These are phyloP conservation scores for Agrilus planipennis DNA, from an alignment of 1,140 invertebrate genomes.

Conservation along the genomic window DNA sequence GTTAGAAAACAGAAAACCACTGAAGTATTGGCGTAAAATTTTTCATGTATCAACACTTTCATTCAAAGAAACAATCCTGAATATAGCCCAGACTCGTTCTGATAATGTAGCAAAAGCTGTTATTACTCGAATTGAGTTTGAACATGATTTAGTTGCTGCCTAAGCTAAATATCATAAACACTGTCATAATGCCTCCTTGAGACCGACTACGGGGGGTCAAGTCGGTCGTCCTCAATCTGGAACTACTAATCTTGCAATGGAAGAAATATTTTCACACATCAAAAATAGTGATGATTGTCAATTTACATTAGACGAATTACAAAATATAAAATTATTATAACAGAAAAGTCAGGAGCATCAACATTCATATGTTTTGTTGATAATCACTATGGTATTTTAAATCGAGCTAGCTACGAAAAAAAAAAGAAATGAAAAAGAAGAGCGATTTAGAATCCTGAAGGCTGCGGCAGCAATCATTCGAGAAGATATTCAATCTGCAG, in stretches of 20 bases:
- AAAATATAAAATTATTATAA: constrained; percentile 11
- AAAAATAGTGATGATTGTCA: constrained; percentile 11
- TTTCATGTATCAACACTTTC: constrained; percentile 18
- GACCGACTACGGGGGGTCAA: constrained; percentile 23
- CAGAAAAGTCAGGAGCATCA: constrained; percentile 1
- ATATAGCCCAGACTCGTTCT: constrained; percentile 20
- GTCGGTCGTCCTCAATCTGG: constrained; percentile 28
- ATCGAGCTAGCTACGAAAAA: no score
- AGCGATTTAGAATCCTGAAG: constrained; percentile 16
- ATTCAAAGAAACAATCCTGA: constrained; percentile 21
- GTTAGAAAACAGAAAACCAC: constrained; percentile 9
- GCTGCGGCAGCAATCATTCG: constrained; percentile 19
- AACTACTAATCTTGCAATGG: constrained; percentile 5
- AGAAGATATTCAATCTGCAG: constrained; percentile 18
- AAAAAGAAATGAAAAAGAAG: constrained; percentile 2
- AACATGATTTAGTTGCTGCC: constrained; percentile 30
- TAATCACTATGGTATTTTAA: no score
- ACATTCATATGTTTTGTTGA: no score
- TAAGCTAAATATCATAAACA: constrained; percentile 27
- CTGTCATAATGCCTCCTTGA: constrained; percentile 22
- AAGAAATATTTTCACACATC: constrained; percentile 12
- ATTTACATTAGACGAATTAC: constrained; percentile 2
- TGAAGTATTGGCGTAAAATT: constrained; percentile 18
- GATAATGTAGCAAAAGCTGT: constrained; percentile 26
- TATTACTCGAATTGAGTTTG: constrained; percentile 20